Evolutionary conservation across 2,113 vertebrate genomes (phyloP).

Genomic region (Pandion haliaetus): DNA sequence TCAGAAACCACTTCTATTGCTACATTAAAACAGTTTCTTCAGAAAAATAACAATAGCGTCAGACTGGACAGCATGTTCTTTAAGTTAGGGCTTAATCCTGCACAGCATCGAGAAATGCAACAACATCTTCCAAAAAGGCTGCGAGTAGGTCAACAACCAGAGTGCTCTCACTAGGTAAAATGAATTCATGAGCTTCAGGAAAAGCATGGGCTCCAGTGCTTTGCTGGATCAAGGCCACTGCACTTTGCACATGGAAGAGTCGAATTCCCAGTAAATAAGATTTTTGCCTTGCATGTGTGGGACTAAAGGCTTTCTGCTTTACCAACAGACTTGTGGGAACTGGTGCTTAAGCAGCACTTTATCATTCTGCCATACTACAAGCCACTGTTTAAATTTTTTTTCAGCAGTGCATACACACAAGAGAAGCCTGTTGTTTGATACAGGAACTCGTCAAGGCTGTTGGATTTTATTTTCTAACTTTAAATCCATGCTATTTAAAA

Average conservation of each 20-base stretch:
- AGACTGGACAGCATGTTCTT: neutral
- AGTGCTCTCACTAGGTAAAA: neutral
- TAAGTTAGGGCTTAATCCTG: neutral
- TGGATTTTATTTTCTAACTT: neutral
- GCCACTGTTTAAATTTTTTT: neutral
- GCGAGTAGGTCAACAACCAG: neutral
- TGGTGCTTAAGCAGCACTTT: neutral
- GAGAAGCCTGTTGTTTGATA: neutral
- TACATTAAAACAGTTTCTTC: neutral
- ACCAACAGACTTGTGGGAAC: neutral
- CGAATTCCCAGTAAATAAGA: neutral
- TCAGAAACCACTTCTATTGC: neutral
- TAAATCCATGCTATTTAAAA: neutral
- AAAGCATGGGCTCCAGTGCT: neutral
- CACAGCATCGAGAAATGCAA: neutral
- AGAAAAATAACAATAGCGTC: neutral
- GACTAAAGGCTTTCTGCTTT: neutral
- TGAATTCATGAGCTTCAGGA: neutral
- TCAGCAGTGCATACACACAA: neutral
- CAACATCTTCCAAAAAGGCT: neutral
- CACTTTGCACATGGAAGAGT: neutral
- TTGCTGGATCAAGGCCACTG: neutral
- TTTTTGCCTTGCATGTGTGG: neutral
- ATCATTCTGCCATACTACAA: neutral
- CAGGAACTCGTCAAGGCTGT: neutral